Conservation (phyloP, 1,140 invertebrate species). For the Scaptomyza montana region DNA sequence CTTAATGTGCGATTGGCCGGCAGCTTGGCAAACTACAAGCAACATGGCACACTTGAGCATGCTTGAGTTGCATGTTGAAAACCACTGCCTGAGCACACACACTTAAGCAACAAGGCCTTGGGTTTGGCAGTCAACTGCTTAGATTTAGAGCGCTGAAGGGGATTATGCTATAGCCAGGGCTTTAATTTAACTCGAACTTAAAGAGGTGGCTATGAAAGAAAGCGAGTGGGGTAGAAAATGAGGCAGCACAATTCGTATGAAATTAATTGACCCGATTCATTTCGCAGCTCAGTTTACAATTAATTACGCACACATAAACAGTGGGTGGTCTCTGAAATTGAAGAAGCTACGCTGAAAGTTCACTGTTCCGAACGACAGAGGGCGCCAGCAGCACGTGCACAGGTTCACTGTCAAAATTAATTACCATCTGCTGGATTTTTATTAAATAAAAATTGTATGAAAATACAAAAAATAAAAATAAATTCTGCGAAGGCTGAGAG, state of each 20-base stretch:
- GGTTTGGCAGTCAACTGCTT: conserved; percentile 30
- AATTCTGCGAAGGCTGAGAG: conserved; percentile 40
- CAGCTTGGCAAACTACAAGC: conserved; percentile 40
- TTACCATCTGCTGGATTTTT: conserved; percentile 73
- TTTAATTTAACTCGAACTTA: conserved; percentile 17
- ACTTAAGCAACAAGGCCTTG: neutral
- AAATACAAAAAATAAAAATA: conserved; percentile 26
- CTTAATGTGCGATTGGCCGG: conserved; percentile 59
- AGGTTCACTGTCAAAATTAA: conserved; percentile 82
- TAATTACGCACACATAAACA: conserved; percentile 59
- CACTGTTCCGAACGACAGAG: conserved; percentile 19
- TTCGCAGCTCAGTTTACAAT: conserved; percentile 77
- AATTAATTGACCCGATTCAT: conserved; percentile 82
- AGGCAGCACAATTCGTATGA: conserved; percentile 47
- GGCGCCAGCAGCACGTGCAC: conserved; percentile 47
- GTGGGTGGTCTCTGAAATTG: conserved; percentile 47
- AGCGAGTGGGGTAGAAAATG: neutral
- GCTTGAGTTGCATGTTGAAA: neutral
- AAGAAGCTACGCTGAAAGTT: conserved; percentile 42
- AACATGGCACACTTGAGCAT: conserved; percentile 16
- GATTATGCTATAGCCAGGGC: conserved; percentile 22
- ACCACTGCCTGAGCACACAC: neutral
- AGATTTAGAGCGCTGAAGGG: conserved; percentile 42
- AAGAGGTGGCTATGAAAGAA: conserved; percentile 1
- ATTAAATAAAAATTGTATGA: conserved; percentile 70